Conservation (phyloP, 2,113 vertebrate species). For the Platysteira castanea region DNA sequence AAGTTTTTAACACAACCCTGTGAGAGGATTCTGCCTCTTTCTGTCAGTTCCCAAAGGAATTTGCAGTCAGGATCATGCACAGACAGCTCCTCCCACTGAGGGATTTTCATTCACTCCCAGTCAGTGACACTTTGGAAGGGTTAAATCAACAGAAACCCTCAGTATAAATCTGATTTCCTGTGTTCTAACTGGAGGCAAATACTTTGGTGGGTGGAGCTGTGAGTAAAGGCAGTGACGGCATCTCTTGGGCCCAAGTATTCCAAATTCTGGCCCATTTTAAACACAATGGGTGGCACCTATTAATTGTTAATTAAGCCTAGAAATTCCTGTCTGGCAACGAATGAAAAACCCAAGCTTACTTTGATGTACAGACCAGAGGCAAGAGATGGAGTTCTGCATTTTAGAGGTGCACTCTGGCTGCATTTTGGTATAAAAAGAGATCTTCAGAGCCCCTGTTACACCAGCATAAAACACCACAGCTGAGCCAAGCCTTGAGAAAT, state of each 20-base stretch:
- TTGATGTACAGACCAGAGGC: constrained; percentile 25
- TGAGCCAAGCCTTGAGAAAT: not conserved
- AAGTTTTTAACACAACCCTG: not conserved
- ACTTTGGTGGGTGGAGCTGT: not conserved
- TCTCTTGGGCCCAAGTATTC: not conserved
- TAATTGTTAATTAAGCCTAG: constrained; percentile 45
- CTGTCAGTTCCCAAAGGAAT: not conserved
- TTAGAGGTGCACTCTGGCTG: not conserved
- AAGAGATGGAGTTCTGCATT: not conserved
- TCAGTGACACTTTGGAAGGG: not conserved
- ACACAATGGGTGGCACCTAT: constrained; percentile 5
- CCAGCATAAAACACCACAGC: not conserved
- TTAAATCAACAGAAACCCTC: not conserved
- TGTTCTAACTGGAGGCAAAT: not conserved
- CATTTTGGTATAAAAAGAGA: not conserved
- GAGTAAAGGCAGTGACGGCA: not conserved
- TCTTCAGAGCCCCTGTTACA: not conserved
- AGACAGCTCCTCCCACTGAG: not conserved
- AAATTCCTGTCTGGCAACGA: constrained; percentile 46
- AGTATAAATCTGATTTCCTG: not conserved
- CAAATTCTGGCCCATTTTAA: not conserved
- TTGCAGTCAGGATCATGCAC: not conserved
- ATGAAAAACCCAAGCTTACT: constrained; percentile 1
- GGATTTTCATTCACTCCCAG: not conserved
- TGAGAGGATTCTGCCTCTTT: not conserved